phyloP scores from a whole-genome alignment of 1,140 invertebrate species.

The Drosophila fuyamai region DNA sequence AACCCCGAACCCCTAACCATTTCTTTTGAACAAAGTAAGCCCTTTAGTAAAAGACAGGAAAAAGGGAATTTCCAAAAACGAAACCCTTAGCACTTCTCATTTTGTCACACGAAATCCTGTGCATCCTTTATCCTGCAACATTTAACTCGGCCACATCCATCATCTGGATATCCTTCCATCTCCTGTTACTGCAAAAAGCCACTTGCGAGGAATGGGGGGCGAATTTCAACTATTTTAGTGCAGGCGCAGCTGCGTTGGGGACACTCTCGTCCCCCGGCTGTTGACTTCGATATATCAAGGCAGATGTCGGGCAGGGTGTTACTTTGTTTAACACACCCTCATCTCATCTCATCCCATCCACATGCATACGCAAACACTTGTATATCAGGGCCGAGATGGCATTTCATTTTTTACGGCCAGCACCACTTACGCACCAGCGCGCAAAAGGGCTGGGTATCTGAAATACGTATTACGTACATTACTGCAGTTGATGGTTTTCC shows the following conservation, averaged over 20 bases:
- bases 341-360: background rate
- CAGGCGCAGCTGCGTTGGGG: conserved; percentile 64
- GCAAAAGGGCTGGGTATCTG: conserved; percentile 24
- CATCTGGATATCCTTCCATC: conserved; percentile 22
- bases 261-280: conserved; percentile 28
- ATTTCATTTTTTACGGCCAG: conserved; percentile 67
- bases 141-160: conserved; percentile 37
- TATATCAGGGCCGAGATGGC: conserved; percentile 51
- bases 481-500: conserved; percentile 75
- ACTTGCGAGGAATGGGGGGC: conserved; percentile 7
- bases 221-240: conserved; percentile 71
- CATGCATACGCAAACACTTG: conserved; percentile 23
- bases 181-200: background rate
- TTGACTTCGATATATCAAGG: conserved; percentile 73
- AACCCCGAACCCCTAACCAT: no score
- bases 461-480: conserved; percentile 1
- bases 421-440: conserved; percentile 58
- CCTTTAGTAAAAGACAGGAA: background rate
- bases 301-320: conserved; percentile 65
- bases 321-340: conserved; percentile 58
- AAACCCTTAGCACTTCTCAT: background rate
- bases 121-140: conserved; percentile 26
- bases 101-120: background rate
- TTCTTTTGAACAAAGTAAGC: no score
- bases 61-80: background rate